These are phyloP conservation scores for Chaenodraco wilsoni DNA, from an alignment of 2,797 vertebrate species.

Conservation along the genomic window DNA sequence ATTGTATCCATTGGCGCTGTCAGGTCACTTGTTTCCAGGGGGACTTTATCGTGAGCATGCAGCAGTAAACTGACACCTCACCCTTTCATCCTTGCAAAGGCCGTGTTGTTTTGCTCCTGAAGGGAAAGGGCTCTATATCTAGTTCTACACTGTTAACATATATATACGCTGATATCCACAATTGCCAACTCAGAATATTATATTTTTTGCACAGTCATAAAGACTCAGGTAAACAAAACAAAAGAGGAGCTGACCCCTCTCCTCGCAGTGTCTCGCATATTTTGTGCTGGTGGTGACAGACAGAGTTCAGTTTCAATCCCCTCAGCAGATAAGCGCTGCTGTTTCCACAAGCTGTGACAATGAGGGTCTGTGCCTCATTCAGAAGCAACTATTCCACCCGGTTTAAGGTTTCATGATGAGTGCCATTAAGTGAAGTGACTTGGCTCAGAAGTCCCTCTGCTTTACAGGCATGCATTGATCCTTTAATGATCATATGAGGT, in stretches of 20 bases:
- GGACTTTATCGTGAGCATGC: constrained; percentile 65
- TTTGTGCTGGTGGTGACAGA: constrained; percentile 52
- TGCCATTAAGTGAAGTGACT: constrained; percentile 22
- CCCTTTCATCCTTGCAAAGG: constrained; percentile 73
- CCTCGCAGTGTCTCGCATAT: constrained; percentile 44
- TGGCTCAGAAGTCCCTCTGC: background rate
- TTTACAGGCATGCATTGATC: background rate
- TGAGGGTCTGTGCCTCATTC: constrained; percentile 54
- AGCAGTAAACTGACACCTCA: constrained; percentile 71
- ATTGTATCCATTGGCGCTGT: constrained; percentile 55
- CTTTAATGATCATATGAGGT: background rate
- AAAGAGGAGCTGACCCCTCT: constrained; percentile 26
- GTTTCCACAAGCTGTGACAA: constrained; percentile 59
- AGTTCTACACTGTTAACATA: constrained; percentile 45
- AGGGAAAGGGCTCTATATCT: constrained; percentile 33
- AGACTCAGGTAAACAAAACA: background rate
- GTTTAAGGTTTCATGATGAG: constrained; percentile 45
- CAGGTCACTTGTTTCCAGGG: constrained; percentile 70
- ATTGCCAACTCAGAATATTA: constrained; percentile 22
- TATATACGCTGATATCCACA: constrained; percentile 11
- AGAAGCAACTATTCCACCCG: constrained; percentile 47
- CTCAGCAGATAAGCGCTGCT: constrained; percentile 51
- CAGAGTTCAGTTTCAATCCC: constrained; percentile 63
- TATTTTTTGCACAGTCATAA: constrained; percentile 27
- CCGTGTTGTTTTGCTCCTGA: constrained; percentile 63